A percentile compares a stretch with the other conserved stretches of the same genome.
Evolutionary conservation across 2,888 invertebrate species (phyloP).

Genomic region (Cordylochernes scorpioides): DNA sequence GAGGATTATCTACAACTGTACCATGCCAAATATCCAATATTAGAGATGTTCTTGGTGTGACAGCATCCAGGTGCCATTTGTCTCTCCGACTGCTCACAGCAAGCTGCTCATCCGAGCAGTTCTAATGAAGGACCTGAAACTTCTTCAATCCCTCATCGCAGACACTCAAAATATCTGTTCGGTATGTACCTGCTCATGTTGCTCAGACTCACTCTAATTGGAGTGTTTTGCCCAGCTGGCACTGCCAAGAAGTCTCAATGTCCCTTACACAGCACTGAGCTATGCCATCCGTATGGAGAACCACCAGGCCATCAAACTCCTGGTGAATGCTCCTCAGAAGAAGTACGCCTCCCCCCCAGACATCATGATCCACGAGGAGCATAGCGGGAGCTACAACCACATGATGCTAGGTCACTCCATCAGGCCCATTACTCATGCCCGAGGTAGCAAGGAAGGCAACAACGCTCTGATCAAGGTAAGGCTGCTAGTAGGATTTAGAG

Average conservation of each 20-base stretch:
- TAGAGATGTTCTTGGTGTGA: no score
- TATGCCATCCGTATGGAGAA: constrained; percentile 20
- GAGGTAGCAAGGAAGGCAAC: constrained; percentile 28
- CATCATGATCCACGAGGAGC: constrained; percentile 16
- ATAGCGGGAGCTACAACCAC: constrained; percentile 19
- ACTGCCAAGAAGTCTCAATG: constrained; percentile 17
- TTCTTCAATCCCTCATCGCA: constrained; percentile 20
- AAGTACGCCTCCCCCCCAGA: constrained; percentile 14
- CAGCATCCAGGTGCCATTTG: constrained; percentile 23
- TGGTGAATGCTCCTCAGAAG: constrained; percentile 15
- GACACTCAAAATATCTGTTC: constrained; percentile 19
- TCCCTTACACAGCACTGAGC: constrained; percentile 18
- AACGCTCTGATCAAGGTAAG: constrained; percentile 25
- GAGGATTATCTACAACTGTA: no score
- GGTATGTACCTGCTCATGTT: constrained; percentile 13
- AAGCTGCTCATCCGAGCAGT: constrained; percentile 25
- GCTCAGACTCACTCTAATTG: background rate
- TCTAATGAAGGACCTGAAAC: constrained; percentile 20
- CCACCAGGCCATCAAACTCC: constrained; percentile 18
- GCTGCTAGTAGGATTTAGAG: no score
- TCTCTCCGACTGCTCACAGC: constrained; percentile 23
- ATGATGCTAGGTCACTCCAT: constrained; percentile 21
- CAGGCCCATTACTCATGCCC: constrained; percentile 21
- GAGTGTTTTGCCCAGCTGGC: constrained; percentile 6
- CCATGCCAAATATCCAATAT: no score